phyloP scores from a whole-genome alignment of 2,113 vertebrate genomes.

The Zosterops japonicus region DNA sequence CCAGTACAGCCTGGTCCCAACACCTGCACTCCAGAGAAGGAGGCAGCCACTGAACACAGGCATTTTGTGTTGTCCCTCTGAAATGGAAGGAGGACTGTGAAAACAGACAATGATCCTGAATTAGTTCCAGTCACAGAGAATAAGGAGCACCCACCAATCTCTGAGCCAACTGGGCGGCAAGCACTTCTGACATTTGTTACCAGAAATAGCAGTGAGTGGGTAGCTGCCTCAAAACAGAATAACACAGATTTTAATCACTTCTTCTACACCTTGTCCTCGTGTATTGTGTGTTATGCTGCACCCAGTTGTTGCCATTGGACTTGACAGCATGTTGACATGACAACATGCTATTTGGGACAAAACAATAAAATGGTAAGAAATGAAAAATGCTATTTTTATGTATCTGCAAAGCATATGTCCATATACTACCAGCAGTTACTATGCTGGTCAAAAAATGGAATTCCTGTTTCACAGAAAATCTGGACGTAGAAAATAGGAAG shows the following conservation, averaged over 20 bases:
- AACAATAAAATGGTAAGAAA: neutral
- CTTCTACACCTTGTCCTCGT: neutral
- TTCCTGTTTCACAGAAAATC: neutral
- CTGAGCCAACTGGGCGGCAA: neutral
- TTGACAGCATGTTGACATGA: neutral
- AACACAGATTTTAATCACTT: neutral
- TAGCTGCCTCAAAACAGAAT: neutral
- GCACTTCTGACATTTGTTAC: neutral
- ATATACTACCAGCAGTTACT: neutral
- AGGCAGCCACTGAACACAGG: rapidly evolving
- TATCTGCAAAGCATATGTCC: neutral
- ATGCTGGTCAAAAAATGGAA: neutral
- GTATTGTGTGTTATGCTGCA: neutral
- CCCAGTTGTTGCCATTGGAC: neutral
- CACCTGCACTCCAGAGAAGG: rapidly evolving
- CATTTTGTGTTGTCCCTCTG: neutral
- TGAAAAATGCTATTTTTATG: neutral
- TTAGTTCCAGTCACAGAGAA: neutral
- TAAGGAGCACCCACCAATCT: neutral
- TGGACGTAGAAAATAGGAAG: neutral
- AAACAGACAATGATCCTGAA: neutral
- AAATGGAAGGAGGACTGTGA: neutral
- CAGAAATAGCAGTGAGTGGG: slow-evolving; percentile 14
- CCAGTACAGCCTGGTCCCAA: neutral
- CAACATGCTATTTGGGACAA: neutral